Conservation (phyloP, 2,797 vertebrate species). For the Tiaroga cobitis region DNA sequence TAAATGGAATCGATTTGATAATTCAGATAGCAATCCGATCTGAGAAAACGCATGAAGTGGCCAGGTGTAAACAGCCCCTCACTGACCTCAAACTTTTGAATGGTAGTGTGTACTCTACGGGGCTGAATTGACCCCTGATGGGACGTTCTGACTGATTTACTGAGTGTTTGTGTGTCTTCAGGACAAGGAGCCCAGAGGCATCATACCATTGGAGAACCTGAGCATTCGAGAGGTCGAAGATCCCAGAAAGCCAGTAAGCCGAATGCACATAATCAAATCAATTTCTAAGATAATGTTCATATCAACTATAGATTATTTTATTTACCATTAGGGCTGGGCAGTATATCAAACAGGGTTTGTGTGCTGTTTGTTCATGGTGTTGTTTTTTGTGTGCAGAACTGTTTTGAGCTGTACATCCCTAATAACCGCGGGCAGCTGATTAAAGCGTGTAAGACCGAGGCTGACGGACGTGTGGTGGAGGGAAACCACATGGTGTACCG, state of each 20-base stretch:
- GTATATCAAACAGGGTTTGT: not conserved
- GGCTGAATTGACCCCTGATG: not conserved
- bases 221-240: conserved; percentile 96
- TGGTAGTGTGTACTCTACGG: not conserved
- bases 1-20: too few relatives aligned
- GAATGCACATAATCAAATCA: not conserved
- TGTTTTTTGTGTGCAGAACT: conserved; percentile 80
- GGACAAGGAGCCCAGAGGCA: conserved; percentile 94
- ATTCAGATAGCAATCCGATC: too few relatives aligned
- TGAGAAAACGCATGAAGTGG: too few relatives aligned
- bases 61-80: too few relatives aligned
- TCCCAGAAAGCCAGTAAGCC: conserved; percentile 88
- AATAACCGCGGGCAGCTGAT: conserved; percentile 96
- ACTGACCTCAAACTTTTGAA: not conserved
- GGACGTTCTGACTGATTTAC: not conserved
- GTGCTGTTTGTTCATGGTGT: not conserved
- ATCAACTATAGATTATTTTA: not conserved
- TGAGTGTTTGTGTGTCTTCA: conserved; percentile 65
- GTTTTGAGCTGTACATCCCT: conserved; percentile 94
- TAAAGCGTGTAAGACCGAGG: conserved; percentile 89
- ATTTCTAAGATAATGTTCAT: not conserved
- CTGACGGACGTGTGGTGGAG: conserved; percentile 91
- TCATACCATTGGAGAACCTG: conserved; percentile 93
- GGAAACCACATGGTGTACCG: conserved; percentile 92
- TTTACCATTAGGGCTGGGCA: not conserved